phyloP scores from a whole-genome alignment of 2,888 invertebrate species.

The Drosophila stalkeri region DNA sequence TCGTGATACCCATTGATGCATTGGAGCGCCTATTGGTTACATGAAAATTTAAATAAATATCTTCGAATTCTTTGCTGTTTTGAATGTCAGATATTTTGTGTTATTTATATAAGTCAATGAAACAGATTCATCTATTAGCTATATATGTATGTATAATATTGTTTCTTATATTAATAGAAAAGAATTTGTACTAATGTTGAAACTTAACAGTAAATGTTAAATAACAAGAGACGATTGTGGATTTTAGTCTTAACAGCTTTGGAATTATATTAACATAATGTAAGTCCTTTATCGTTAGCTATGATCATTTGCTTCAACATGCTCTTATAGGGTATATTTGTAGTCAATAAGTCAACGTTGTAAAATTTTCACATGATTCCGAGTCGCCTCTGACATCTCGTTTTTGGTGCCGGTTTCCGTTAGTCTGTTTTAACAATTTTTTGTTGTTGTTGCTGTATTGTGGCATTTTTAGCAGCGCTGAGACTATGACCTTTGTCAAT shows the following conservation, averaged over 20 bases:
- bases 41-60: neutral
- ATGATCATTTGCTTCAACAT: neutral
- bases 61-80: neutral
- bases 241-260: neutral
- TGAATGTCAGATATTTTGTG: neutral
- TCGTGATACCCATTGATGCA: conserved; percentile 25
- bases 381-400: conserved; percentile 51
- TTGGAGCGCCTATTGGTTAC: conserved; percentile 13
- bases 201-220: neutral
- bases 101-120: neutral
- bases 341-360: neutral
- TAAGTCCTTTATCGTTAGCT: neutral
- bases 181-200: too few species aligned
- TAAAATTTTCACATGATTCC: conserved; percentile 52
- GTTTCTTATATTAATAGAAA: too few species aligned
- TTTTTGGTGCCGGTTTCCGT: conserved; percentile 51
- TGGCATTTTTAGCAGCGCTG: conserved; percentile 58
- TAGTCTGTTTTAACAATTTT: conserved; percentile 40
- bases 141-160: too few species aligned
- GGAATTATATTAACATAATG: neutral
- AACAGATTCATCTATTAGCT: neutral
- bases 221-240: neutral
- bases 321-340: conserved; percentile 18
- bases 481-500: conserved; percentile 77
- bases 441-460: conserved; percentile 29